These are phyloP conservation scores for Sicus ferrugineus DNA, from an alignment of 2,888 invertebrate genomes.

Conservation along the genomic window DNA sequence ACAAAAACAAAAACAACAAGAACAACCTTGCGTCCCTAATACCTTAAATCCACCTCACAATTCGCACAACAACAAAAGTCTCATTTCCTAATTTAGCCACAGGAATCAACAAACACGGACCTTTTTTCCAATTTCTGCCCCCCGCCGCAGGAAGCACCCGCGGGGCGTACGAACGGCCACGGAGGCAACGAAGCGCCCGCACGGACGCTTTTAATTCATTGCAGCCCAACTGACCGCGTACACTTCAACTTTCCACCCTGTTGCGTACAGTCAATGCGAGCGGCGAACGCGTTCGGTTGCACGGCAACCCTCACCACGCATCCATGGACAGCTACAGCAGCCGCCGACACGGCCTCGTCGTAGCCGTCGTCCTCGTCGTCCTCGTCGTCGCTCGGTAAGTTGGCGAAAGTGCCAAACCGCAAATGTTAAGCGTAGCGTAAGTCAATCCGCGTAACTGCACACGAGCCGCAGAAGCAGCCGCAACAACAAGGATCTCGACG, in stretches of 20 bases:
- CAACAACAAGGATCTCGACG: no score
- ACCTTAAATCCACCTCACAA: constrained; percentile 59
- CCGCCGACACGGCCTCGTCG: constrained; percentile 4
- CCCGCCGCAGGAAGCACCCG: constrained; percentile 7
- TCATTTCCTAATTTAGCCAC: constrained; percentile 54
- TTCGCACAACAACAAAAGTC: constrained; percentile 58
- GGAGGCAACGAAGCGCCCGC: neutral
- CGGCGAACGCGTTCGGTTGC: constrained; percentile 15
- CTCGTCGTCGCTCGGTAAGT: constrained; percentile 17
- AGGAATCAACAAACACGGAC: constrained; percentile 46
- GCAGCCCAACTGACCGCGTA: constrained; percentile 53
- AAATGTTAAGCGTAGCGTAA: constrained; percentile 61
- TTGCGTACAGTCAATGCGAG: constrained; percentile 55
- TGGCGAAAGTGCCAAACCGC: constrained; percentile 61
- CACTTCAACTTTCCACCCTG: constrained; percentile 62
- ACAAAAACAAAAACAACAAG: constrained; percentile 32
- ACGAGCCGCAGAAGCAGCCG: constrained; percentile 23
- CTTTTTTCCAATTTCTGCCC: constrained; percentile 2
- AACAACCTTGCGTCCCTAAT: constrained; percentile 44
- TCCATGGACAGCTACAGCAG: constrained; percentile 28
- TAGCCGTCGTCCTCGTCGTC: no score
- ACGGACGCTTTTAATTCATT: constrained; percentile 38
- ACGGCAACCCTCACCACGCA: constrained; percentile 5
- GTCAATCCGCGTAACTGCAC: constrained; percentile 52
- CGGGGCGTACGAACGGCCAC: neutral